Evolutionary conservation across 2,888 invertebrate species (phyloP), one percentile per base, ranked within the genome.

Genomic region (Dryadula phaetusa): DNA sequence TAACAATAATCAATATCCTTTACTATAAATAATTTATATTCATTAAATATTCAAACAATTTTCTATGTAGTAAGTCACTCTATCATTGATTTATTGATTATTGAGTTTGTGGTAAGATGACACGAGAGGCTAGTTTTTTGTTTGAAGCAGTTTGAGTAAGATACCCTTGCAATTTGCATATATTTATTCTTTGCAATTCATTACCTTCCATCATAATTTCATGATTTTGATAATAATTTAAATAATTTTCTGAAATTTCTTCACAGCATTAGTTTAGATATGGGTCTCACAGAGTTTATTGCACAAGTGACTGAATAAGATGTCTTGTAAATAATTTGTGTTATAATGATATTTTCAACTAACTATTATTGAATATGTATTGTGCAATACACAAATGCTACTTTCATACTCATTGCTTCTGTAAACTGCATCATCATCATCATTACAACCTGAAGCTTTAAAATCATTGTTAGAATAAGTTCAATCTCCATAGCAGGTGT

Each of bases 281-380:
- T 66, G 54, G 40, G 62, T 66, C 62, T 66, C 47, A 18, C 47
- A 66, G 62, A 62, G 46, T 66, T 18, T 54, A 12, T 66, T 66
- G 62, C 66, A 62, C 62, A 56, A 47, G 62, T 37, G 12, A 49
- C 16, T 18, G 8, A 37, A 25, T 56, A 47, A 49, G 40, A 28
- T 4, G 5, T 32, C 7, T 44, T 60, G 44, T 28, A 18, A 60
- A 44, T 32, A 46, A 2, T 1, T 40, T 7, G 22, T 56, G 2
- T 40, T 14, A 14, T 25, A 16, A 37, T 37, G 4, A 56, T 3
- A 20, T 56, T 56, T n/a, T 7, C 5, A n/a, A 16, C 37, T 16
- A 22, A 40, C 22, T 40, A 20, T 12, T 12, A 32, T 28, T 40
- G 12, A 16, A 34, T 54, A 64, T 22, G 56, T 32, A 56, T 61